A percentile compares a stretch with the other conserved stretches of the same genome.
phyloP scores from a whole-genome alignment of 2,797 vertebrate genomes.

The Buceros bicornis region DNA sequence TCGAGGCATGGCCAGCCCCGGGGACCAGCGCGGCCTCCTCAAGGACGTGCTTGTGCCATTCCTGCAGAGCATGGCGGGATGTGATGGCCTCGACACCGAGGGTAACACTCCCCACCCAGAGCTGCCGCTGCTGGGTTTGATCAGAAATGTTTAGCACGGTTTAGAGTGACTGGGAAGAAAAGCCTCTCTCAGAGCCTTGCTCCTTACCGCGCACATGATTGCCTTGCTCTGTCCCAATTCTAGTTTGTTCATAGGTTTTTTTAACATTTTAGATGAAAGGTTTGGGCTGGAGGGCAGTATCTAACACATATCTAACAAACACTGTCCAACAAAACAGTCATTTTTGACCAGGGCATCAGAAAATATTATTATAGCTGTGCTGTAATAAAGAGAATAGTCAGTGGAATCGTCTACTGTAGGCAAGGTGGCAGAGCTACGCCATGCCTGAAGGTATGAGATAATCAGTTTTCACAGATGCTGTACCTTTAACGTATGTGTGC shows the following conservation, averaged over 20 bases:
- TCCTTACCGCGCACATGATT: rapidly evolving
- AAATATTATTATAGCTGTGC: background rate
- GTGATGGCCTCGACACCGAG: rapidly evolving
- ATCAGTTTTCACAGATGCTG: background rate
- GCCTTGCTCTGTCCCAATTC: too few relatives aligned
- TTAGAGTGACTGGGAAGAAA: background rate
- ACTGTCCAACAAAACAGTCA: background rate
- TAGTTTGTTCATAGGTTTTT: background rate
- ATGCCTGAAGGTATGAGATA: background rate
- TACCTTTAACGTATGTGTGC: background rate
- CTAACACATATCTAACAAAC: background rate
- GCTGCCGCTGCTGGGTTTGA: background rate
- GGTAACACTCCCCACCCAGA: rapidly evolving
- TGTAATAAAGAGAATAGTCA: background rate
- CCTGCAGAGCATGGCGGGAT: rapidly evolving
- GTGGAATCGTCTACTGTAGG: background rate
- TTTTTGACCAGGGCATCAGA: background rate
- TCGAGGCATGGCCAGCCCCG: rapidly evolving
- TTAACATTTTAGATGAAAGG: background rate
- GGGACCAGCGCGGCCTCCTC: rapidly evolving
- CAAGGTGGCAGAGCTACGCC: background rate
- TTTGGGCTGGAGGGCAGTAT: background rate
- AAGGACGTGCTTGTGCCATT: rapidly evolving
- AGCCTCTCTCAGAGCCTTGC: background rate
- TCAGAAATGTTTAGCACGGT: background rate